Conservation (phyloP, 2,888 invertebrate genomes). For the Hesperia comma region DNA sequence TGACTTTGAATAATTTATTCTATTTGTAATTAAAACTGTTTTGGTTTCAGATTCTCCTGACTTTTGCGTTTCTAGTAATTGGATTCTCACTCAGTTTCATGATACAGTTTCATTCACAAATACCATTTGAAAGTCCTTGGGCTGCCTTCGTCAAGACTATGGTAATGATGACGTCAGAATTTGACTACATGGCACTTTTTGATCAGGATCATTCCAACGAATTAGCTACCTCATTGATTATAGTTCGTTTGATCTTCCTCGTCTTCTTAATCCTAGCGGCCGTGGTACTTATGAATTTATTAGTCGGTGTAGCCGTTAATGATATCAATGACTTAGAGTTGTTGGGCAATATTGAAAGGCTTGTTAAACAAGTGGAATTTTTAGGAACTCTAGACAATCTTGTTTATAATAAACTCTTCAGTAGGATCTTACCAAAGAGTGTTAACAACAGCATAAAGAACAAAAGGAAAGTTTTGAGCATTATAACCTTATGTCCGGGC, state of each 20-base stretch:
- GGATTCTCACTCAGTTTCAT: conserved; percentile 84
- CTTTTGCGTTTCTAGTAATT: conserved; percentile 77
- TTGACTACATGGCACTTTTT: conserved; percentile 80
- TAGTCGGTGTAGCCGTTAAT: conserved; percentile 85
- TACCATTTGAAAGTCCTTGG: conserved; percentile 80
- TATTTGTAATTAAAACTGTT: background rate
- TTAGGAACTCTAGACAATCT: conserved; percentile 78
- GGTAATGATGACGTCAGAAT: conserved; percentile 86
- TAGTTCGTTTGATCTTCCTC: conserved; percentile 79
- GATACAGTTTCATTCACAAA: conserved; percentile 80
- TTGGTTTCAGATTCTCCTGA: conserved; percentile 71
- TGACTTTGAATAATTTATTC: no score
- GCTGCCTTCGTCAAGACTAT: conserved; percentile 82
- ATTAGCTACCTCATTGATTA: conserved; percentile 66
- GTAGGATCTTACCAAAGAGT: conserved; percentile 62
- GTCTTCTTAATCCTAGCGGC: conserved; percentile 81
- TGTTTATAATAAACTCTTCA: conserved; percentile 74
- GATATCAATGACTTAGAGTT: conserved; percentile 84
- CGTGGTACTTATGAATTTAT: conserved; percentile 84
- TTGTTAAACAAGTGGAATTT: conserved; percentile 83
- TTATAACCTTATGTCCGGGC: conserved; percentile 69
- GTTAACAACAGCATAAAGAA: conserved; percentile 64
- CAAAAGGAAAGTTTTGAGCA: conserved; percentile 63
- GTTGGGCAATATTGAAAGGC: conserved; percentile 79
- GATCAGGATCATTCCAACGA: conserved; percentile 69